phyloP scores from a whole-genome alignment of 2,113 vertebrate species.

The Eubucco bourcierii region DNA sequence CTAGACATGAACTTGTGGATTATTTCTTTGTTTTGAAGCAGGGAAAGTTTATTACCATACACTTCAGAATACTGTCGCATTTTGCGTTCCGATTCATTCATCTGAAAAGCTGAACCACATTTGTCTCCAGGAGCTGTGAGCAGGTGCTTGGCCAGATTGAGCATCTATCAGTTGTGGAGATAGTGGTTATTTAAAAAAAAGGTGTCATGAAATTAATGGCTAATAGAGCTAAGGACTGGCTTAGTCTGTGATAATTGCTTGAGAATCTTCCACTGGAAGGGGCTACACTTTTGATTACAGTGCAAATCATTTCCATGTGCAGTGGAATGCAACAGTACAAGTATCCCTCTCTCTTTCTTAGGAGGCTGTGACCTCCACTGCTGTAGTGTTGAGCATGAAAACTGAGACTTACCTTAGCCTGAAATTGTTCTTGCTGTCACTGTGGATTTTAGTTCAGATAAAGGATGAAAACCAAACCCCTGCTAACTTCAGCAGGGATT shows the following conservation, averaged over 20 bases:
- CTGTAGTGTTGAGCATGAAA: neutral
- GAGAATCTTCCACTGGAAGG: neutral
- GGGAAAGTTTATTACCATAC: neutral
- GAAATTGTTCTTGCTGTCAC: neutral
- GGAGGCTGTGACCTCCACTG: neutral
- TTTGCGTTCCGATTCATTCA: neutral
- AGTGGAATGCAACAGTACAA: neutral
- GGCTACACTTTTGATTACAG: neutral
- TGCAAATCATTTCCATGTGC: neutral
- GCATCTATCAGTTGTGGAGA: neutral
- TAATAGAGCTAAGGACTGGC: neutral
- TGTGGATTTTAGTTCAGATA: neutral
- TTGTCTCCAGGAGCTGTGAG: neutral
- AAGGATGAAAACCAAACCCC: neutral
- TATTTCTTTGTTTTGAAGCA: neutral
- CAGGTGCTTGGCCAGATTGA: neutral
- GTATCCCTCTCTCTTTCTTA: neutral
- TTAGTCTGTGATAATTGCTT: neutral
- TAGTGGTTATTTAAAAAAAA: too few relatives aligned
- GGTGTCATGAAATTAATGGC: neutral
- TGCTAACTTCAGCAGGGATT: neutral
- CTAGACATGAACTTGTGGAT: neutral
- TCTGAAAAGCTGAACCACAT: neutral
- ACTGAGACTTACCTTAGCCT: neutral
- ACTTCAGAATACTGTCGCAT: neutral